Conservation (phyloP, 2,888 invertebrate genomes). For the Tiliacea aurago region DNA sequence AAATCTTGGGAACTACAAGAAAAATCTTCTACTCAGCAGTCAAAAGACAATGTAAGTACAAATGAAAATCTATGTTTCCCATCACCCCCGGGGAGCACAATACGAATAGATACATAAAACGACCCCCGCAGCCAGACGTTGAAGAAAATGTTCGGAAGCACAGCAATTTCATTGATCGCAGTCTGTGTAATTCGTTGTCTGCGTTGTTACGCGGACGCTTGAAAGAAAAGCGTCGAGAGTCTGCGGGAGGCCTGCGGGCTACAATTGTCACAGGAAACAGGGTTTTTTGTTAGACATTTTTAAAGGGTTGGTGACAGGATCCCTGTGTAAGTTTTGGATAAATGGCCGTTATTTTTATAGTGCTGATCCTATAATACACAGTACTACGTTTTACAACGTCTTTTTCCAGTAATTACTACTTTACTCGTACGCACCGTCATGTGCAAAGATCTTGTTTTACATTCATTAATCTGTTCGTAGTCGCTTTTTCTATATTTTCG, state of each 20-base stretch:
- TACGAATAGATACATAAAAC: constrained; percentile 32
- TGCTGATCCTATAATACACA: too few relatives aligned
- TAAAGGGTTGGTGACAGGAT: not conserved
- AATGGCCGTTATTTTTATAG: not conserved
- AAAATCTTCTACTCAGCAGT: not conserved
- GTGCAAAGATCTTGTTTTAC: too few relatives aligned
- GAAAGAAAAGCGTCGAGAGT: constrained; percentile 23
- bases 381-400: too few relatives aligned
- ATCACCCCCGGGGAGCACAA: constrained; percentile 18
- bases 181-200: constrained; percentile 19
- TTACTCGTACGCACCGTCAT: too few relatives aligned
- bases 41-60: not conserved
- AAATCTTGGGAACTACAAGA: not conserved
- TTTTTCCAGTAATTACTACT: too few relatives aligned
- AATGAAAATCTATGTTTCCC: constrained; percentile 8
- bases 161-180: constrained; percentile 46
- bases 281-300: not conserved
- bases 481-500: too few relatives aligned
- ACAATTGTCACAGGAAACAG: not conserved
- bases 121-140: constrained; percentile 12
- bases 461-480: too few relatives aligned
- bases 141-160: constrained; percentile 34
- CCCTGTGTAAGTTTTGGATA: not conserved
- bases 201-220: constrained; percentile 12
- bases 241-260: constrained; percentile 6